Evolutionary conservation across 1,140 invertebrate genomes (phyloP).

Genomic region (Chironomus tepperi): DNA sequence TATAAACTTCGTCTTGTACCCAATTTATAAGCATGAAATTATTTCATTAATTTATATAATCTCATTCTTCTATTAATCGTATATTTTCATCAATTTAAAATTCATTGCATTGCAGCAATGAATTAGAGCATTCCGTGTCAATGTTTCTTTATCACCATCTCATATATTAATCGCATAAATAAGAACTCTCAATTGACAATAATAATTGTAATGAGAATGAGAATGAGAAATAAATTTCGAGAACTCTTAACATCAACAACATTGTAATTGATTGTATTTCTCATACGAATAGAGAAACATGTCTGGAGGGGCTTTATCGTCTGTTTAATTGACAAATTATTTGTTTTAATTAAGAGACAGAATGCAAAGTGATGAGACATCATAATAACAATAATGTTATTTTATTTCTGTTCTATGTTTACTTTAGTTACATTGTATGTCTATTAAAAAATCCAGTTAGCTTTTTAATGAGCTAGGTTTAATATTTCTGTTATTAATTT

Average conservation of each 20-base stretch:
- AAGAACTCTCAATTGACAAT: no score
- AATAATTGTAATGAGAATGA: not conserved
- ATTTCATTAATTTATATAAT: not conserved
- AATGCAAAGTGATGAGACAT: not conserved
- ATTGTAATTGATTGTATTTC: no score
- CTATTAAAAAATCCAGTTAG: no score
- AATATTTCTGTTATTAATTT: no score
- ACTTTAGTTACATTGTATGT: no score
- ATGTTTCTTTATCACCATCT: not conserved
- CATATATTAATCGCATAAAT: not conserved
- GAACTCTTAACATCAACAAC: no score
- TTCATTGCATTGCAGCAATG: not conserved
- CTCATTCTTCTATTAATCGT: not conserved
- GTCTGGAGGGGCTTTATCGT: not conserved
- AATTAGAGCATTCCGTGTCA: not conserved
- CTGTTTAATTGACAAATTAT: conserved; percentile 3
- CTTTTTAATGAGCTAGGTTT: no score
- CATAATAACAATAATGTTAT: not conserved
- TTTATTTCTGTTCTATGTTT: no score
- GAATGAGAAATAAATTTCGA: not conserved
- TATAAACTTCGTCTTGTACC: no score
- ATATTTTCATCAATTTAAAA: conserved; percentile 2
- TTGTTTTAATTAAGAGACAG: not conserved
- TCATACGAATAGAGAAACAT: no score
- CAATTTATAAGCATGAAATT: no score